Percentiles rank a stretch among this genome's conserved stretches.
Conservation (phyloP, 2,113 vertebrate genomes). For the Ivindomyrus marchei region DNA sequence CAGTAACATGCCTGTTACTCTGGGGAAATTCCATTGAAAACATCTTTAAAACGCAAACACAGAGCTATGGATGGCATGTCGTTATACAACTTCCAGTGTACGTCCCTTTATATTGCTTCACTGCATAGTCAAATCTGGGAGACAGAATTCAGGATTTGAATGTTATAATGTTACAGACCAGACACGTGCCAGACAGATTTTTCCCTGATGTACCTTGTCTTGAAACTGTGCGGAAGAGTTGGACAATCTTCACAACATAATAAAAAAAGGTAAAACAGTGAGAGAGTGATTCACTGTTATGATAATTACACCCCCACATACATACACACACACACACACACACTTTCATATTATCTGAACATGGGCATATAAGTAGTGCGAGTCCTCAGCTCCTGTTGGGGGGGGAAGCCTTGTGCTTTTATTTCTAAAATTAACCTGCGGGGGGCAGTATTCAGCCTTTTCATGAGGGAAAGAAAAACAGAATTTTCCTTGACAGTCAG, state of each 20-base stretch:
- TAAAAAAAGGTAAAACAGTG: not conserved
- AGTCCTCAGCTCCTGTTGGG: not conserved
- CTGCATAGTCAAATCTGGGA: not conserved
- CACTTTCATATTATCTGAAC: not conserved
- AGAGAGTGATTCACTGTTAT: not conserved
- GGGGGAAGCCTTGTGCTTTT: not conserved
- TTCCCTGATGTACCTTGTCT: not conserved
- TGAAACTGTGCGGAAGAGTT: not conserved
- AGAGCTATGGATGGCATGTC: not conserved
- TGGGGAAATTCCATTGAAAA: not conserved
- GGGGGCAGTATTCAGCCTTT: not conserved
- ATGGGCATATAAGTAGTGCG: not conserved
- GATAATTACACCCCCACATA: not conserved
- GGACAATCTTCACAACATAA: not conserved
- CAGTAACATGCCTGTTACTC: not conserved
- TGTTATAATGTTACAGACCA: not conserved
- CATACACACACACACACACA: no score
- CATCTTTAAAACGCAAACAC: not conserved
- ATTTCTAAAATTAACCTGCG: not conserved
- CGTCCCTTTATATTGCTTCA: not conserved
- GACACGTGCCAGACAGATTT: not conserved
- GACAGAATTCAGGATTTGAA: not conserved
- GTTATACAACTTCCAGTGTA: not conserved
- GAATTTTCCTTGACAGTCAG: not conserved
- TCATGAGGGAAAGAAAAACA: not conserved